Percentiles rank a stretch among this genome's conserved stretches.
Evolutionary conservation across 1,140 invertebrate genomes (phyloP).

Genomic region (Zaprionus kolodkinae): DNA sequence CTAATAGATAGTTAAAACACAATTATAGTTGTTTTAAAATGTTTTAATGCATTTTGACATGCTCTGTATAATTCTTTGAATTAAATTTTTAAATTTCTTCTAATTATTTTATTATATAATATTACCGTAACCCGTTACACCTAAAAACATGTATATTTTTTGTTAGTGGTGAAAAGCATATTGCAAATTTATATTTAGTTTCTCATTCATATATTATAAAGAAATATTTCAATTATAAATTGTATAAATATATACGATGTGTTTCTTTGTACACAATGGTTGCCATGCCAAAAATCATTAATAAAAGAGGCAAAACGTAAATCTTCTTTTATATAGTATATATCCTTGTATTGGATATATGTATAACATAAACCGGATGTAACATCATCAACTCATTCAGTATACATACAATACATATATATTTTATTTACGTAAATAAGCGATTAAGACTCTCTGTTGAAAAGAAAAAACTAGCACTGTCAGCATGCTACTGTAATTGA

Average conservation of each 20-base stretch:
- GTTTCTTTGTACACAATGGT: slow-evolving; percentile 52
- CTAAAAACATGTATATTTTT: slow-evolving; percentile 34
- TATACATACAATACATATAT: too few relatives aligned
- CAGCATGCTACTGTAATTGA: too few relatives aligned
- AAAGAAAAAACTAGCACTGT: too few relatives aligned
- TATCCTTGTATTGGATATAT: not conserved
- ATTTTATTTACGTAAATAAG: too few relatives aligned
- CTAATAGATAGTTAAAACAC: slow-evolving; percentile 45
- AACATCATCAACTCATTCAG: too few relatives aligned
- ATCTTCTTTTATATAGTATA: not conserved
- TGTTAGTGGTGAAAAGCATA: slow-evolving; percentile 56
- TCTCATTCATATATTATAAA: slow-evolving; percentile 49
- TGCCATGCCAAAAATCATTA: slow-evolving; percentile 51
- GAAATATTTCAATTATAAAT: slow-evolving; percentile 58
- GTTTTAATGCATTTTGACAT: slow-evolving; percentile 33
- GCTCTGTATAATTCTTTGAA: slow-evolving; percentile 33
- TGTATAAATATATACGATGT: slow-evolving; percentile 56
- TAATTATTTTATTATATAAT: slow-evolving; percentile 53
- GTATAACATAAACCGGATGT: too few relatives aligned
- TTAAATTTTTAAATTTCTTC: slow-evolving; percentile 46
- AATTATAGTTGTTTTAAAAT: slow-evolving; percentile 28
- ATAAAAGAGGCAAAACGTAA: slow-evolving; percentile 57
- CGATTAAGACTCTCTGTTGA: too few relatives aligned
- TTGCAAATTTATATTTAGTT: slow-evolving; percentile 50
- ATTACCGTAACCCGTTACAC: slow-evolving; percentile 26